Evolutionary conservation across 2,888 invertebrate species (phyloP).

Genomic region (Tinea trinotella): DNA sequence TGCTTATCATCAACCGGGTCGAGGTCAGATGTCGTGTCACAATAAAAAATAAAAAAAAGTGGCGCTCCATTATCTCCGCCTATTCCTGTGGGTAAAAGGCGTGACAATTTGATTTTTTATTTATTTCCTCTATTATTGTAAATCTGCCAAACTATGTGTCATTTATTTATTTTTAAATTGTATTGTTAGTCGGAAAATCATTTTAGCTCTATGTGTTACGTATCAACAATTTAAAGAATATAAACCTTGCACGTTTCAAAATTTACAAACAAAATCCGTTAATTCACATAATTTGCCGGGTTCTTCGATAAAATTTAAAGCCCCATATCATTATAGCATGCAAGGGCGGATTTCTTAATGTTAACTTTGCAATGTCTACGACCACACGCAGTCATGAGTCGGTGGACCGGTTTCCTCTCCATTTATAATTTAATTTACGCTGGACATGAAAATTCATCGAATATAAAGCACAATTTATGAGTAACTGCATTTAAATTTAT

Average conservation of each 20-base stretch:
- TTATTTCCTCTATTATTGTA: no score
- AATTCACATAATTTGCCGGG: slow-evolving; percentile 20
- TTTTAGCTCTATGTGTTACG: background rate
- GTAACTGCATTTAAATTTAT: background rate
- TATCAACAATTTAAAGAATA: background rate
- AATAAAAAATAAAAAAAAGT: no score
- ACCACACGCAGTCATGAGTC: slow-evolving; percentile 19
- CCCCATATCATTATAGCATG: slow-evolving; percentile 27
- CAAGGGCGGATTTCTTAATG: slow-evolving; percentile 21
- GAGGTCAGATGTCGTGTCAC: no score
- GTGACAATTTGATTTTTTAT: no score
- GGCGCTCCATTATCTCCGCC: no score
- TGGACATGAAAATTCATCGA: slow-evolving; percentile 3
- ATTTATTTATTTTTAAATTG: background rate
- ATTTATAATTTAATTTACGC: slow-evolving; percentile 19
- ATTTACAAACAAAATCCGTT: slow-evolving; percentile 1
- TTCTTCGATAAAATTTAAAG: slow-evolving; percentile 30
- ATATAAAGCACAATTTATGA: background rate
- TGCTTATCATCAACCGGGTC: no score
- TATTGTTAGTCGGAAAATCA: background rate
- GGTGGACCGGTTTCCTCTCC: background rate
- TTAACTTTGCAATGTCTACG: slow-evolving; percentile 13
- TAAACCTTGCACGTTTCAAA: background rate
- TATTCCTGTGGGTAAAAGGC: no score
- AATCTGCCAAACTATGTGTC: no score